Conservation (phyloP, 2,888 invertebrate species). For the Epinotia ramella region DNA sequence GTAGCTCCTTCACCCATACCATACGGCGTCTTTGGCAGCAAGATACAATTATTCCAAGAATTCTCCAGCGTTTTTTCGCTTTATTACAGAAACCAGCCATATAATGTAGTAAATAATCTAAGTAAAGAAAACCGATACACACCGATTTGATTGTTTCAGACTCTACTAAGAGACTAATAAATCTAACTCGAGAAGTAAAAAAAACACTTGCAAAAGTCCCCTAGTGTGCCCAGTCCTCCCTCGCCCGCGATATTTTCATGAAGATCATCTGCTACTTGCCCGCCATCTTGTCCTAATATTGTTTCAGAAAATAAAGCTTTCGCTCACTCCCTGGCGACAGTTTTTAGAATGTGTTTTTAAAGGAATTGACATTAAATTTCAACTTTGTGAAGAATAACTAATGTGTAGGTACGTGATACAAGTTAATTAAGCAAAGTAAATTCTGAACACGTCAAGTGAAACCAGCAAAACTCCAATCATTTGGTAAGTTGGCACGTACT, state of each 20-base stretch:
- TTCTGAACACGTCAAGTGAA: too few species aligned
- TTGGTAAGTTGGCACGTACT: too few species aligned
- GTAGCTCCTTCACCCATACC: too few species aligned
- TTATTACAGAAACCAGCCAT: too few species aligned
- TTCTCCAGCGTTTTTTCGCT: too few species aligned
- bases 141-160: too few species aligned
- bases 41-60: too few species aligned
- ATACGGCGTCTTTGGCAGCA: too few species aligned
- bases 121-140: not conserved
- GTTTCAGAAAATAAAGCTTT: slow-evolving; percentile 42
- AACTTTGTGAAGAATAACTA: not conserved
- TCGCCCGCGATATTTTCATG: slow-evolving; percentile 72
- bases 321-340: slow-evolving; percentile 19
- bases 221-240: slow-evolving; percentile 47
- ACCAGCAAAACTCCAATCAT: too few species aligned
- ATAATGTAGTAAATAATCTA: too few species aligned
- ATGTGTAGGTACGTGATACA: not conserved
- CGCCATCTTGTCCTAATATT: slow-evolving; percentile 43
- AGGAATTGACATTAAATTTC: slow-evolving; percentile 8
- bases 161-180: too few species aligned
- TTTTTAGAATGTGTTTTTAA: slow-evolving; percentile 25
- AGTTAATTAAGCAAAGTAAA: too few species aligned
- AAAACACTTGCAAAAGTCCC: slow-evolving; percentile 47
- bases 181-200: not conserved
- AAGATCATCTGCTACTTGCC: slow-evolving; percentile 74